phyloP scores from a whole-genome alignment of 2,888 invertebrate species.

The Emesis furor region DNA sequence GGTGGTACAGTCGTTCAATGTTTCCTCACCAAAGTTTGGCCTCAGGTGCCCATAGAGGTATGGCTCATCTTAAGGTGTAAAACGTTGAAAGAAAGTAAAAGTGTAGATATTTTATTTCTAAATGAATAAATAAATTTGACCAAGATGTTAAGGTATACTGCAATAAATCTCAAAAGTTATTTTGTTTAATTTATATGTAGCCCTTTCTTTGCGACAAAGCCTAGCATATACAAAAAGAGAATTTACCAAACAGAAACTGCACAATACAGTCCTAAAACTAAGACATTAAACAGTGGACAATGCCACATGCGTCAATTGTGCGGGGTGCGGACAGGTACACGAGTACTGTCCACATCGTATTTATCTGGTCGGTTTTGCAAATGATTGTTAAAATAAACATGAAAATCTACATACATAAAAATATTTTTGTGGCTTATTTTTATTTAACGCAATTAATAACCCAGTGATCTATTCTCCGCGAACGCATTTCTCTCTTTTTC shows the following conservation, averaged over 20 bases:
- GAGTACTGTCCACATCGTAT: not conserved
- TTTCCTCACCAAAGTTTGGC: too few species aligned
- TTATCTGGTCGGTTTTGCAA: not conserved
- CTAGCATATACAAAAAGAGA: not conserved
- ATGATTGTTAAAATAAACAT: too few species aligned
- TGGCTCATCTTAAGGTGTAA: too few species aligned
- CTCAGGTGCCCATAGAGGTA: too few species aligned
- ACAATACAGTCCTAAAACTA: slow-evolving; percentile 10
- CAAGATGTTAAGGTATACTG: not conserved
- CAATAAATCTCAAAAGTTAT: not conserved
- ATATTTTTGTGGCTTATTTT: too few species aligned
- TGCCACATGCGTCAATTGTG: slow-evolving; percentile 18
- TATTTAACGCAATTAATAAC: too few species aligned
- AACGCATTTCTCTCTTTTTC: too few species aligned
- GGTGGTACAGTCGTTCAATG: too few species aligned
- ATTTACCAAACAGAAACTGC: slow-evolving; percentile 15
- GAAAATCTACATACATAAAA: too few species aligned
- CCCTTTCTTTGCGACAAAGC: not conserved
- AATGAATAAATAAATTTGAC: not conserved
- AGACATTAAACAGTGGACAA: not conserved
- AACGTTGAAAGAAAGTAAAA: not conserved
- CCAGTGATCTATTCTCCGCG: too few species aligned
- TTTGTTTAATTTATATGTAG: not conserved
- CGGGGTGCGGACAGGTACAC: not conserved
- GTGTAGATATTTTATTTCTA: not conserved